These are phyloP conservation scores for Drosophila phalerata DNA, from an alignment of 2,888 invertebrate genomes.

Conservation along the genomic window DNA sequence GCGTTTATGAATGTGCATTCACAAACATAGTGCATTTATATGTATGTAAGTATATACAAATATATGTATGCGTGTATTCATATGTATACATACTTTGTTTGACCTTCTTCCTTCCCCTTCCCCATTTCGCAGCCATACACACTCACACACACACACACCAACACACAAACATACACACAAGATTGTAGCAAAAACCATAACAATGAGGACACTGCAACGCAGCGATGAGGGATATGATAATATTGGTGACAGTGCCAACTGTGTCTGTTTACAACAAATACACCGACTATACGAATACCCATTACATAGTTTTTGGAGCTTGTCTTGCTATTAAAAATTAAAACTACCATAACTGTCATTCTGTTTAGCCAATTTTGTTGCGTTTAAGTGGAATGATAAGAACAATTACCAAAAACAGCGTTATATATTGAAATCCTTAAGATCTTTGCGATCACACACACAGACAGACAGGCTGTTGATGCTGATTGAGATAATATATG, in stretches of 20 bases:
- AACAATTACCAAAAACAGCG: too few species aligned
- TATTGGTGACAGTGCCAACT: neutral
- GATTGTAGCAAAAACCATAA: constrained; percentile 27
- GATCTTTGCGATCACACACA: too few species aligned
- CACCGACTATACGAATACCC: too few species aligned
- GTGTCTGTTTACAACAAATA: neutral
- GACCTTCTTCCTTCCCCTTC: constrained; percentile 12
- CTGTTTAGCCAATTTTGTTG: too few species aligned
- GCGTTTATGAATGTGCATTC: constrained; percentile 9
- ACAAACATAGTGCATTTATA: constrained; percentile 19
- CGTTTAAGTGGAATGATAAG: too few species aligned
- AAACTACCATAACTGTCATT: too few species aligned
- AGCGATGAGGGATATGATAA: neutral
- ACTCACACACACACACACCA: constrained; percentile 1
- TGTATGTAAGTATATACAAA: constrained; percentile 19
- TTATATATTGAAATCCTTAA: too few species aligned
- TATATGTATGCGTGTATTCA: constrained; percentile 11
- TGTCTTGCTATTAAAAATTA: too few species aligned
- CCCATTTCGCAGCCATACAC: too few species aligned
- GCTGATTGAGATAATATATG: too few species aligned
- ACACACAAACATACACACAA: constrained; percentile 2
- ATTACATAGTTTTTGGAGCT: too few species aligned
- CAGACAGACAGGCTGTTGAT: too few species aligned
- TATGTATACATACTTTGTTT: constrained; percentile 24
- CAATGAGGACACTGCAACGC: constrained; percentile 30